Evolutionary conservation across 2,113 vertebrate species (phyloP).

Genomic region (Scatophagus argus): DNA sequence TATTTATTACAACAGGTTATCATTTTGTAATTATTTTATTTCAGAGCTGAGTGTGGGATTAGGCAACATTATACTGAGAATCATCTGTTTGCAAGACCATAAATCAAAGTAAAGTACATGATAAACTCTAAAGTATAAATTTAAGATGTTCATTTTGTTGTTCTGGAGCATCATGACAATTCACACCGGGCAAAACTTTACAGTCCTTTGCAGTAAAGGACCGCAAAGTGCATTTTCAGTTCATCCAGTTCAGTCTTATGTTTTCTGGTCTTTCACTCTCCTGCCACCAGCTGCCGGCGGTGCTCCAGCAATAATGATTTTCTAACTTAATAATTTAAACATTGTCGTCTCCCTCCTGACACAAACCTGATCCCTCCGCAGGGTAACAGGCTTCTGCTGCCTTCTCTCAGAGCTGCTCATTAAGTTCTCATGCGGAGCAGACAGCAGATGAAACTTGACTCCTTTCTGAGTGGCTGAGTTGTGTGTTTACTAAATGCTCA

Average conservation of each 20-base stretch:
- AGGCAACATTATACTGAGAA: too few relatives aligned
- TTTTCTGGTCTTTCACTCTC: constrained; percentile 1
- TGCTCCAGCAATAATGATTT: constrained; percentile 16
- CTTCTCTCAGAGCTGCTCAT: constrained; percentile 37
- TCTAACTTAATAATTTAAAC: constrained; percentile 30
- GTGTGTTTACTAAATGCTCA: constrained; percentile 36
- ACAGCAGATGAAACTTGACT: constrained; percentile 44
- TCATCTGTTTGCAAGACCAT: not conserved
- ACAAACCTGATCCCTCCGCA: constrained; percentile 16
- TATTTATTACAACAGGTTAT: not conserved
- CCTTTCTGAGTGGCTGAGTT: constrained; percentile 17
- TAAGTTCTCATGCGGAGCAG: constrained; percentile 12
- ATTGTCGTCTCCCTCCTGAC: not conserved
- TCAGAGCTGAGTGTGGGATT: not conserved
- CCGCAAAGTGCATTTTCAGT: not conserved
- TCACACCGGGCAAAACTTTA: not conserved
- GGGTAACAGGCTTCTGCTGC: constrained; percentile 26
- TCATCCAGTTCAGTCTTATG: not conserved
- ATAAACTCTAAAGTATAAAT: not conserved
- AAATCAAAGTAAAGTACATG: not conserved
- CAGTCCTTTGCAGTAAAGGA: not conserved
- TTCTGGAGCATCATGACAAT: not conserved
- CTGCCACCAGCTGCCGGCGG: constrained; percentile 12
- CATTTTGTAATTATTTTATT: not conserved
- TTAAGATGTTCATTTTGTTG: not conserved